phyloP scores from a whole-genome alignment of 2,797 vertebrate species.

The Sebastes iracundus region DNA sequence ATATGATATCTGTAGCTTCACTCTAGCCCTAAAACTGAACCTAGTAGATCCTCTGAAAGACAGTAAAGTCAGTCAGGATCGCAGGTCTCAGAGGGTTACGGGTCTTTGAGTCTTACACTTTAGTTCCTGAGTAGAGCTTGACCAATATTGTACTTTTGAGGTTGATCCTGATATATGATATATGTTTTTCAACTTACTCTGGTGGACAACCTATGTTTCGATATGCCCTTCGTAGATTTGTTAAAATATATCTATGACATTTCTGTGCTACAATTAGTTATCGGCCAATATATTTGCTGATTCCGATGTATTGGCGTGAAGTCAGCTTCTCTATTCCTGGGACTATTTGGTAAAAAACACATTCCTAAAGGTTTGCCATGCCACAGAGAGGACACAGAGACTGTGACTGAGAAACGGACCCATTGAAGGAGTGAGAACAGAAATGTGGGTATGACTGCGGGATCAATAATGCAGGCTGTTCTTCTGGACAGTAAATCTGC shows the following conservation, averaged over 20 bases:
- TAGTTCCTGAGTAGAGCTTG: not conserved
- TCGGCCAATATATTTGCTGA: not conserved
- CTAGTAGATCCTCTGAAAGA: no score
- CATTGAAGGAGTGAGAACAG: not conserved
- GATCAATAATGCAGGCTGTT: conserved; percentile 51
- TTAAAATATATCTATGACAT: not conserved
- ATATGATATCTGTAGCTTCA: no score
- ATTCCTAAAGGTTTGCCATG: not conserved
- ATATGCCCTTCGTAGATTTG: not conserved
- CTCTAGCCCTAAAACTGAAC: no score
- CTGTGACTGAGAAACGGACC: not conserved
- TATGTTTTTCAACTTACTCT: not conserved
- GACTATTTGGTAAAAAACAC: not conserved
- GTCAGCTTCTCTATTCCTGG: not conserved
- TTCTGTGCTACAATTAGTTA: not conserved
- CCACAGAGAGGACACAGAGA: not conserved
- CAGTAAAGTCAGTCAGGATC: no score
- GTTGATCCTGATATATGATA: not conserved
- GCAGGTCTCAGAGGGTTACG: no score
- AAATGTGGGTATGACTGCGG: not conserved
- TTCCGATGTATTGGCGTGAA: not conserved
- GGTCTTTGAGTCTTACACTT: not conserved
- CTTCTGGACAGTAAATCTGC: conserved; percentile 48
- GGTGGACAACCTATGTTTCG: not conserved
- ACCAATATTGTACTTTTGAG: not conserved